phyloP scores from a whole-genome alignment of 1,140 invertebrate species.

The Ceratina calcarata region DNA sequence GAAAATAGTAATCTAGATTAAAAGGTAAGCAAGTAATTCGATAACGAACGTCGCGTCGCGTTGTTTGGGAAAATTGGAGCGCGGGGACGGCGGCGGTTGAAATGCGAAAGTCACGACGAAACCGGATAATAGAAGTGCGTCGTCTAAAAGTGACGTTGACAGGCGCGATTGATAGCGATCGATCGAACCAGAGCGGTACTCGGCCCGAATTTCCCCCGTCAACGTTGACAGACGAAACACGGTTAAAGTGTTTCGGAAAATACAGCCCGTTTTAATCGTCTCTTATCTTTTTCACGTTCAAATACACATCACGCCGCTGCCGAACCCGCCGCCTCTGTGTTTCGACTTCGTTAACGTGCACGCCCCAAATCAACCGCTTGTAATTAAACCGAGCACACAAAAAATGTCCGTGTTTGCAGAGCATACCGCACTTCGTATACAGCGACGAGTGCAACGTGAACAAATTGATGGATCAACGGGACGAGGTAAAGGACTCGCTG shows the following conservation, averaged over 20 bases:
- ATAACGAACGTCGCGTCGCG: not conserved
- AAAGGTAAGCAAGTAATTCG: no score
- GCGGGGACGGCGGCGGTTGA: not conserved
- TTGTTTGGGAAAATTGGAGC: not conserved
- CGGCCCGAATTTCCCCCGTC: slow-evolving; percentile 22
- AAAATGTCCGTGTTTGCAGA: slow-evolving; percentile 80
- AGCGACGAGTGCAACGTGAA: slow-evolving; percentile 94
- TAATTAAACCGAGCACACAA: not conserved
- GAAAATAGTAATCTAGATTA: no score
- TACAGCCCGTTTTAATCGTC: not conserved
- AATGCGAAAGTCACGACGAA: slow-evolving; percentile 6
- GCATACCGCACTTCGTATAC: slow-evolving; percentile 93
- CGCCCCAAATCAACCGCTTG: slow-evolving; percentile 2
- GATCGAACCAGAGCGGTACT: slow-evolving; percentile 16
- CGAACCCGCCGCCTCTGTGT: not conserved
- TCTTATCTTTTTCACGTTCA: slow-evolving; percentile 4
- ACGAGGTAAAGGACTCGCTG: slow-evolving; percentile 85
- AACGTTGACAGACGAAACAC: slow-evolving; percentile 26
- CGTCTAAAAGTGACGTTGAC: slow-evolving; percentile 34
- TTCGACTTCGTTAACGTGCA: slow-evolving; percentile 12
- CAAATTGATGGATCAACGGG: slow-evolving; percentile 86
- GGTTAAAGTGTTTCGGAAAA: slow-evolving; percentile 24
- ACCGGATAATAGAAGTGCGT: slow-evolving; percentile 23
- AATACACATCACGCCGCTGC: not conserved
- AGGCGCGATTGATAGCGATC: slow-evolving; percentile 36